Conservation (phyloP, 1,140 invertebrate genomes). For the Linepithema humile region DNA sequence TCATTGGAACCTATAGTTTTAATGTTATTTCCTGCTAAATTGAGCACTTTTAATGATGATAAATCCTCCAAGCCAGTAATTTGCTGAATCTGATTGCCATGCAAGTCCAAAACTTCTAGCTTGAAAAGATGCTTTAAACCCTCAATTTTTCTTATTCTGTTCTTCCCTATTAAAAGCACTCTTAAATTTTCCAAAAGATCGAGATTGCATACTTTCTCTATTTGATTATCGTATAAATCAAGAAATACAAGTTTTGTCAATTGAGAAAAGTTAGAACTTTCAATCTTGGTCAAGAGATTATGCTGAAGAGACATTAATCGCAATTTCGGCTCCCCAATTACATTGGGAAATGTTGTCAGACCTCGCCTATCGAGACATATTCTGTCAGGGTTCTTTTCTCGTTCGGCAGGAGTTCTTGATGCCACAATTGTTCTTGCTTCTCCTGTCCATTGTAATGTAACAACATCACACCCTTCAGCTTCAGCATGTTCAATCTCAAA, state of each 20-base stretch:
- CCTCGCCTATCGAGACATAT: slow-evolving; percentile 91
- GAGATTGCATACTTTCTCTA: slow-evolving; percentile 92
- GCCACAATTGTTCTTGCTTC: slow-evolving; percentile 87
- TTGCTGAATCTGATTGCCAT: slow-evolving; percentile 93
- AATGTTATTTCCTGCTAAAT: slow-evolving; percentile 95
- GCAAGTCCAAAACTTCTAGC: slow-evolving; percentile 95
- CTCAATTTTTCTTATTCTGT: slow-evolving; percentile 89
- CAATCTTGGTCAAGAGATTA: slow-evolving; percentile 93
- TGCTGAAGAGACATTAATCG: slow-evolving; percentile 95
- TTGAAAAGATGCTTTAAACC: slow-evolving; percentile 89
- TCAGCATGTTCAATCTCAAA: slow-evolving; percentile 81
- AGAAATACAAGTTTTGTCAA: slow-evolving; percentile 94
- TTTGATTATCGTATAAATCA: slow-evolving; percentile 97
- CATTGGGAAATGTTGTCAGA: slow-evolving; percentile 90
- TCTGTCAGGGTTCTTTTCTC: slow-evolving; percentile 90
- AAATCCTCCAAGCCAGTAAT: slow-evolving; percentile 87
- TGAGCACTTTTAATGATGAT: slow-evolving; percentile 92
- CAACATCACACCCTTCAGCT: slow-evolving; percentile 73
- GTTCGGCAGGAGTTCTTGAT: slow-evolving; percentile 87
- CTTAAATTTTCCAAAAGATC: slow-evolving; percentile 90
- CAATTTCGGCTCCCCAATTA: slow-evolving; percentile 91
- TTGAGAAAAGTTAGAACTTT: slow-evolving; percentile 85
- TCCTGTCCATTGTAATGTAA: slow-evolving; percentile 81
- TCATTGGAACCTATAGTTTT: slow-evolving; percentile 89
- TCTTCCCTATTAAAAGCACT: slow-evolving; percentile 95